phyloP scores from a whole-genome alignment of 1,140 invertebrate genomes.

The Littorina saxatilis region DNA sequence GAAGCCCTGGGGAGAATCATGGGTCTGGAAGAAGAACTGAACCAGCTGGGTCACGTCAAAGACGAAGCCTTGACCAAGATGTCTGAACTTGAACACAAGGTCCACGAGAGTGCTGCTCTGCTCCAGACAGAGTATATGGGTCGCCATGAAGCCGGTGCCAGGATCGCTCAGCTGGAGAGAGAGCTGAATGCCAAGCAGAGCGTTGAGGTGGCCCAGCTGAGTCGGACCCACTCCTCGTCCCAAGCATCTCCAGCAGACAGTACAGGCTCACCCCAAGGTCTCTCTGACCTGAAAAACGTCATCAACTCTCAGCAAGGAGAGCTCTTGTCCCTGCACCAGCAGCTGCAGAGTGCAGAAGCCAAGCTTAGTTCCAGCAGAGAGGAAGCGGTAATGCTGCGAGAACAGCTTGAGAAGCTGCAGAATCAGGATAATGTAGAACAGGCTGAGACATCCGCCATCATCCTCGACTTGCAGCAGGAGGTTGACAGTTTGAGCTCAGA shows the following conservation, averaged over 20 bases:
- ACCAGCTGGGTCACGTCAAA: neutral
- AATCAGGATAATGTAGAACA: neutral
- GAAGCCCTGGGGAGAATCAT: slow-evolving; percentile 1
- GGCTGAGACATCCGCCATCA: neutral
- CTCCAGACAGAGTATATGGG: slow-evolving; percentile 11
- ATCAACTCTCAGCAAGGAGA: slow-evolving; percentile 32
- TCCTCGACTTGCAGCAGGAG: neutral
- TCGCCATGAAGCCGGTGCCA: neutral
- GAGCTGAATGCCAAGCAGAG: slow-evolving; percentile 30
- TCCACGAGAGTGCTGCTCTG: slow-evolving; percentile 24
- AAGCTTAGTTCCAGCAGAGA: slow-evolving; percentile 14
- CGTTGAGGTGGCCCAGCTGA: neutral
- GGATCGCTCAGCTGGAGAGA: slow-evolving; percentile 8
- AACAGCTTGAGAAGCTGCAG: slow-evolving; percentile 23
- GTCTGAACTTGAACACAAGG: slow-evolving; percentile 23
- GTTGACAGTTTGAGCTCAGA: neutral
- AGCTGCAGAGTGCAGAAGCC: slow-evolving; percentile 16
- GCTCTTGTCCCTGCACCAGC: slow-evolving; percentile 2
- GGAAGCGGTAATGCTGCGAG: slow-evolving; percentile 18
- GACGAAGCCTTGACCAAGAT: slow-evolving; percentile 16
- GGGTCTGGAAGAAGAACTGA: slow-evolving; percentile 17
- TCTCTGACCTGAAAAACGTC: slow-evolving; percentile 17
- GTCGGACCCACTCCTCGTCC: neutral
- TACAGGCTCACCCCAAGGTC: neutral
- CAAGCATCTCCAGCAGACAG: neutral